Conservation (phyloP, 2,113 vertebrate genomes). For the Pollachius pollachius region DNA sequence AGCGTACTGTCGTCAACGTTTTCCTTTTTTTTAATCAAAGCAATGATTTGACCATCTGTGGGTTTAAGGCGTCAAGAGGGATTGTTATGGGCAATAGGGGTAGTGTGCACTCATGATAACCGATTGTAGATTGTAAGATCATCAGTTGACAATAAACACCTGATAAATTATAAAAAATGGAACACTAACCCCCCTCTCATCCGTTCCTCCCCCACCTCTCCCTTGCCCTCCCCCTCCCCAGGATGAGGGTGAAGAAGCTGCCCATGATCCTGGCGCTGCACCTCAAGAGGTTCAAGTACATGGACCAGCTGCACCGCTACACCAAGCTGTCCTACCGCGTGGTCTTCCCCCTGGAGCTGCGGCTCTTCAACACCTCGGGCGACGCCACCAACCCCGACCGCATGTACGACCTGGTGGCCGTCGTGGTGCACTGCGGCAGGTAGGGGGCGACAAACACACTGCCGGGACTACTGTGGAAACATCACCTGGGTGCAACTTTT, state of each 20-base stretch:
- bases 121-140: too few relatives aligned
- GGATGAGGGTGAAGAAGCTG: slow-evolving; percentile 91
- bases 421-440: slow-evolving; percentile 93
- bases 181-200: background rate
- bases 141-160: too few relatives aligned
- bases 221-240: slow-evolving; percentile 32
- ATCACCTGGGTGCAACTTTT: too few relatives aligned
- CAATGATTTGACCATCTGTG: too few relatives aligned
- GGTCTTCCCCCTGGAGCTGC: slow-evolving; percentile 89
- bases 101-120: too few relatives aligned
- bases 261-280: slow-evolving; percentile 92
- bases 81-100: too few relatives aligned
- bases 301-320: slow-evolving; percentile 94
- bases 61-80: too few relatives aligned
- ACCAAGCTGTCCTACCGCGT: slow-evolving; percentile 93
- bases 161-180: too few relatives aligned
- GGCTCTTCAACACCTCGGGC: slow-evolving; percentile 92
- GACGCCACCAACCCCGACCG: slow-evolving; percentile 91
- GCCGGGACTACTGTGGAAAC: too few relatives aligned
- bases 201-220: background rate
- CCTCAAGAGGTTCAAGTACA: slow-evolving; percentile 92
- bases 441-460: slow-evolving; percentile 34
- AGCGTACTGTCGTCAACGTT: too few relatives aligned
- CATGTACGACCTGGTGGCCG: slow-evolving; percentile 91
- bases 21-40: too few relatives aligned